Evolutionary conservation across 2,797 vertebrate genomes (phyloP).

Genomic region (Pristis pectinata): DNA sequence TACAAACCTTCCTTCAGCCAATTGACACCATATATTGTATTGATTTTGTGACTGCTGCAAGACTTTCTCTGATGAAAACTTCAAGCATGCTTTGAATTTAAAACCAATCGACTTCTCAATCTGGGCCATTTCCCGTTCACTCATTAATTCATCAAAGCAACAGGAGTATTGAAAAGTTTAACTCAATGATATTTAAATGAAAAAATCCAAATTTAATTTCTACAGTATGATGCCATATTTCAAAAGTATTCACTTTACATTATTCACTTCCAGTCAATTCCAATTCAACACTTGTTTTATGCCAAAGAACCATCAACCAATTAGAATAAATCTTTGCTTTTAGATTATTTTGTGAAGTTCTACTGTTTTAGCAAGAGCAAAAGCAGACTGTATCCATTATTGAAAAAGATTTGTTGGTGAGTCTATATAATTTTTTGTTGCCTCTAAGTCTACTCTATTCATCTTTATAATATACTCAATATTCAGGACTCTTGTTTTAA

Average conservation of each 20-base stretch:
- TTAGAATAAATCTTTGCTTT: neutral
- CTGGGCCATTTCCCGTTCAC: neutral
- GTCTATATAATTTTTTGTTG: neutral
- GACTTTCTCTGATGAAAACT: neutral
- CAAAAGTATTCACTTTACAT: neutral
- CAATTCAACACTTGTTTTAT: neutral
- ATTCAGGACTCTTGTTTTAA: neutral
- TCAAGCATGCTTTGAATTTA: neutral
- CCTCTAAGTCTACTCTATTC: neutral
- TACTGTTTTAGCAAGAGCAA: neutral
- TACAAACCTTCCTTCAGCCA: neutral
- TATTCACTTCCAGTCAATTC: neutral
- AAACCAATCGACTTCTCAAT: neutral
- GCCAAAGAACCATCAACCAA: neutral
- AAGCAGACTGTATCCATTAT: neutral
- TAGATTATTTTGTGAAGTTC: neutral
- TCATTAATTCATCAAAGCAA: neutral
- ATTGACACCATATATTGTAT: neutral
- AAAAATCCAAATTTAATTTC: neutral
- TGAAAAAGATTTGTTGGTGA: neutral
- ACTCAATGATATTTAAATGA: neutral
- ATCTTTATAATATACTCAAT: neutral
- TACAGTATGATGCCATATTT: neutral
- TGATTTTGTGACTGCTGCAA: neutral
- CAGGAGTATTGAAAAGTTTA: neutral